Evolutionary conservation across 2,888 invertebrate genomes (phyloP), one percentile per base, ranked within the genome.

Genomic region (Dolichomitus sp.): DNA sequence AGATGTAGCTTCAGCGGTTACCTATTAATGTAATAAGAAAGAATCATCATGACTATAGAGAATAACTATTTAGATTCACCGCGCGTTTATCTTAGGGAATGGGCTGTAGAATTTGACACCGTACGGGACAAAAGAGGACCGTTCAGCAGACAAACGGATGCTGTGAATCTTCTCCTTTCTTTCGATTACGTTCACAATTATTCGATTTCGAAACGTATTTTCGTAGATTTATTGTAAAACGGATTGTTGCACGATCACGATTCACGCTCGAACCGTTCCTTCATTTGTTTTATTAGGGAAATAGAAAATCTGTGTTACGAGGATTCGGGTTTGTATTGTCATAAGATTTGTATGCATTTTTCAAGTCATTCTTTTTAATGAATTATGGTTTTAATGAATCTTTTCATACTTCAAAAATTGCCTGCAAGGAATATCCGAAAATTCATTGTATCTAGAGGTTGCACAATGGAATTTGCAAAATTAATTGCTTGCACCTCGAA

Each of bases 221-320:
- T 37, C 50, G 68, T 59, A 73, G 50, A 72, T 81, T 80, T 81
- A 85, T 81, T 86, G 54, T 87, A 42, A 30, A n/a, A 59, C 50
- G 23, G 17, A 78, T 78, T 69, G 42, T 54, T 45, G 74, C 82
- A 82, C 82, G 50, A 86, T 86, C 37, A 37, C 84, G 75, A 89
- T 90, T 87, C 87, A 87, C 87, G 84, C 87, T 90, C 89, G 88
- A 88, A 88, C 86, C 88, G 85, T 88, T 87, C 80, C 86, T 72
- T 78, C 69, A 57, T 79, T 84, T 77, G 37, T 79, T 74, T 77
- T 45, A 63, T 69, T 45, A 68, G 57, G 68, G 45, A 73, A 33
- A 12, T 14, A 52, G 33, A 59, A 33, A 9, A 14, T 42, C 63
- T 57, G 70, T 68, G 75, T 88, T 81, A 81, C 85, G 54, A 73